These are phyloP conservation scores for Phylloscopus trochilus DNA, from an alignment of 2,113 vertebrate species.

Conservation along the genomic window DNA sequence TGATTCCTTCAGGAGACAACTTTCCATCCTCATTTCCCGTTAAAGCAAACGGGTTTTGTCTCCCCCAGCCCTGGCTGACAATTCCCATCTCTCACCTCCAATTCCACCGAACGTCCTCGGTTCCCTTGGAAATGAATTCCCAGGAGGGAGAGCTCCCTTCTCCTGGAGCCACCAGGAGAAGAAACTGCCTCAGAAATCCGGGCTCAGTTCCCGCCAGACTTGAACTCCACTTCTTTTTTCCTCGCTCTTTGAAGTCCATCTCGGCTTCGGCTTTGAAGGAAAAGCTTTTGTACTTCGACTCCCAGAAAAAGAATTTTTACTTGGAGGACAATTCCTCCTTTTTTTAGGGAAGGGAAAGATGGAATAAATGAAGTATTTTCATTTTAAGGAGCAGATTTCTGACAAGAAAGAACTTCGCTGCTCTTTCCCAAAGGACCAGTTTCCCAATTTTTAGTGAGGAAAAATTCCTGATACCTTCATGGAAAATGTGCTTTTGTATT, in stretches of 20 bases:
- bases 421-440: not conserved
- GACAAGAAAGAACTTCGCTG: not conserved
- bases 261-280: not conserved
- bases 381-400: not conserved
- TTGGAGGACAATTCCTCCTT: not conserved
- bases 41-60: not conserved
- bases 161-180: not conserved
- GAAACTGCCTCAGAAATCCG: not conserved
- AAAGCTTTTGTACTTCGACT: not conserved
- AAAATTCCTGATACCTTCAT: not conserved
- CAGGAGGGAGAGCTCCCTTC: not conserved
- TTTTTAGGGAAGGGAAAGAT: not conserved
- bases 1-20: not conserved
- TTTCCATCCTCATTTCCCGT: not conserved
- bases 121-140: not conserved
- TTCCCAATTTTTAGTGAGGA: not conserved
- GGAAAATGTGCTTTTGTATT: not conserved
- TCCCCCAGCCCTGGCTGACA: not conserved
- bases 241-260: not conserved
- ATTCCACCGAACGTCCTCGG: rapidly evolving
- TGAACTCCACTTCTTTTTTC: not conserved
- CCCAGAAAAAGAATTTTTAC: not conserved
- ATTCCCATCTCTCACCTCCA: not conserved
- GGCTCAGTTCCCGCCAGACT: not conserved
- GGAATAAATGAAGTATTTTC: not conserved